Conservation (phyloP, 2,888 invertebrate species). For the Branchipolynoe longqiensis region DNA sequence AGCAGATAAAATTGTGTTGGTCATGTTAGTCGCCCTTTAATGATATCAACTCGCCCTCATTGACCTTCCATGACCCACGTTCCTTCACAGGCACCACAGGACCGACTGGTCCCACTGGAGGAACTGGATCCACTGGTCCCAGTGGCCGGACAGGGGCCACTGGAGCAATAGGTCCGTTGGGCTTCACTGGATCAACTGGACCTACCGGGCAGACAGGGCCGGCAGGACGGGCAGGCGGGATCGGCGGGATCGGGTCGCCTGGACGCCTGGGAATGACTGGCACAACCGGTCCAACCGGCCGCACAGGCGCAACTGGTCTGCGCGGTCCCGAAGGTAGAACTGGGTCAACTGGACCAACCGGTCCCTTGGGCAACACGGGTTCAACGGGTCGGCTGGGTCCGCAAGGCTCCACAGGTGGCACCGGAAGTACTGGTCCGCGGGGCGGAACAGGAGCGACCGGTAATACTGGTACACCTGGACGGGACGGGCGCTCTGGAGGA, state of each 20-base stretch:
- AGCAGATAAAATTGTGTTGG: too few species aligned
- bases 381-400: constrained; percentile 48
- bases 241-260: constrained; percentile 39
- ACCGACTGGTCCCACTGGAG: constrained; percentile 45
- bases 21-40: too few species aligned
- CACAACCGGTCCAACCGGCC: constrained; percentile 47
- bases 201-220: constrained; percentile 45
- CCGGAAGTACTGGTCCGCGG: constrained; percentile 63
- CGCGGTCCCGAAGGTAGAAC: constrained; percentile 50
- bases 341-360: constrained; percentile 56
- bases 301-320: constrained; percentile 54
- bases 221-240: constrained; percentile 83
- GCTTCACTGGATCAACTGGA: constrained; percentile 80
- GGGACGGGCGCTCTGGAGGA: constrained; percentile 57
- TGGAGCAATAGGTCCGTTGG: constrained; percentile 78
- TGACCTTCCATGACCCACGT: too few species aligned
- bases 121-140: constrained; percentile 46
- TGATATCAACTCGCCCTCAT: too few species aligned
- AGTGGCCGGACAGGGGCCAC: constrained; percentile 58
- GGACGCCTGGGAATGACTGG: constrained; percentile 38
- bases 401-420: constrained; percentile 61
- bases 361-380: constrained; percentile 41
- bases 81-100: constrained; percentile 12
- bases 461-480: background rate
- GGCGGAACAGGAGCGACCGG: constrained; percentile 52